A percentile compares a stretch with the other conserved stretches of the same genome.
phyloP scores from a whole-genome alignment of 2,113 vertebrate species.

The Silurus meridionalis region DNA sequence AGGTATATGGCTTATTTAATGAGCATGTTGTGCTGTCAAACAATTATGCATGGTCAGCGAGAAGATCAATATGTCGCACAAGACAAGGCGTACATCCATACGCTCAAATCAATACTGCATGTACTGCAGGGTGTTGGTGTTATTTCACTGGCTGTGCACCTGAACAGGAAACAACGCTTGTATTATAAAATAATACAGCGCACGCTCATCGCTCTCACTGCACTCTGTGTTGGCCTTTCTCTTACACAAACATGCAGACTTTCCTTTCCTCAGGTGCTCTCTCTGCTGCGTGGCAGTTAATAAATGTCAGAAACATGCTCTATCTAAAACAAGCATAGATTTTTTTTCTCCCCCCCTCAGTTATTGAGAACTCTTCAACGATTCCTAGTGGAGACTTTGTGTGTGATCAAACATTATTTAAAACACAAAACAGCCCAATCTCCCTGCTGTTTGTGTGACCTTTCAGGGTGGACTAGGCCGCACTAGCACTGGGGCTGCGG shows the following conservation, averaged over 20 bases:
- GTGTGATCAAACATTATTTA: conserved; percentile 55
- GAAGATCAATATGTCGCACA: conserved; percentile 50
- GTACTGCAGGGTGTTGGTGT: conserved; percentile 16
- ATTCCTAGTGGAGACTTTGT: conserved; percentile 29
- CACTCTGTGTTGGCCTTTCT: conserved; percentile 30
- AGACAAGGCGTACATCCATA: conserved; percentile 49
- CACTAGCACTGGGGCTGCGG: conserved; percentile 24
- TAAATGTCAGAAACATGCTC: conserved; percentile 51
- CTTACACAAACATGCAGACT: conserved; percentile 46
- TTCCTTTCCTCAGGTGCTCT: conserved; percentile 42
- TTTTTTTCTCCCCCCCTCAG: neutral
- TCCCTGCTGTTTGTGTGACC: conserved; percentile 48
- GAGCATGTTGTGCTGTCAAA: conserved; percentile 43
- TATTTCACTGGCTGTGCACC: conserved; percentile 38
- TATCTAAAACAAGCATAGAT: conserved; percentile 41
- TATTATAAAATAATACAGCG: conserved; percentile 19
- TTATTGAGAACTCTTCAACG: conserved; percentile 40
- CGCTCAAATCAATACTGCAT: conserved; percentile 52
- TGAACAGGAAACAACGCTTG: conserved; percentile 30
- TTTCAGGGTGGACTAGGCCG: conserved; percentile 47
- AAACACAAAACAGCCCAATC: conserved; percentile 42
- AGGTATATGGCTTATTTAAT: conserved; percentile 18
- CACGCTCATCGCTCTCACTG: neutral
- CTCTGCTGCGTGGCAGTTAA: conserved; percentile 32
- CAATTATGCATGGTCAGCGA: conserved; percentile 39